Conservation (phyloP, 2,797 vertebrate genomes). For the Choloepus didactylus region DNA sequence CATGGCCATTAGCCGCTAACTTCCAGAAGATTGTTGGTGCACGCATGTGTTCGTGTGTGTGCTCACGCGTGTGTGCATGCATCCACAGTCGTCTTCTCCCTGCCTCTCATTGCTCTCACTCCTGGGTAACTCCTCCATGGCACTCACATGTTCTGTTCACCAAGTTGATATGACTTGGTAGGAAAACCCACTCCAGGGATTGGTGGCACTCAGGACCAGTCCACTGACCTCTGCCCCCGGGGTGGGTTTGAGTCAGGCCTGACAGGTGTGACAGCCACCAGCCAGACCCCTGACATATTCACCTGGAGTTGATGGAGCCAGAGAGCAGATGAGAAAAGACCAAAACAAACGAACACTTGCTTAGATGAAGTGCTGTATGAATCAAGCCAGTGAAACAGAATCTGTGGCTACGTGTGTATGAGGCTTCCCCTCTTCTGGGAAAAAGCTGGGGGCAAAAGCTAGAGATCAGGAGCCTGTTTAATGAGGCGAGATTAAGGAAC, state of each 20-base stretch:
- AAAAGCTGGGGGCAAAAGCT: neutral
- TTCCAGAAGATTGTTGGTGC: neutral
- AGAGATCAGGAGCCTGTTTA: too few relatives aligned
- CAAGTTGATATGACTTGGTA: neutral
- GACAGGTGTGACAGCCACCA: too few relatives aligned
- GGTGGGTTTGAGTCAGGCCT: neutral
- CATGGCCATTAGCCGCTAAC: neutral
- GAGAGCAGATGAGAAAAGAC: neutral
- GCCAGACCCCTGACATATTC: neutral
- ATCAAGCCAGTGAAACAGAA: neutral
- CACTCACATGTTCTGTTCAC: neutral
- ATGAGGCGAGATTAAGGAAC: neutral
- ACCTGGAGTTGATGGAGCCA: neutral
- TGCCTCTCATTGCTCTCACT: neutral
- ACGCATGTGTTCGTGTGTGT: too few relatives aligned
- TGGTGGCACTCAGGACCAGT: neutral
- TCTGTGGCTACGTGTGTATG: accelerated
- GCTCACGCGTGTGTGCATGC: accelerated
- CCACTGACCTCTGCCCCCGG: neutral
- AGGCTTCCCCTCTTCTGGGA: neutral
- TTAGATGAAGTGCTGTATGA: neutral
- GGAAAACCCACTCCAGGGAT: neutral
- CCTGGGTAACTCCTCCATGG: neutral
- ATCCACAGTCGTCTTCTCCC: neutral
- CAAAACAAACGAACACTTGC: too few relatives aligned